Conservation (phyloP, 2,113 vertebrate species). For the Clupea harengus region DNA sequence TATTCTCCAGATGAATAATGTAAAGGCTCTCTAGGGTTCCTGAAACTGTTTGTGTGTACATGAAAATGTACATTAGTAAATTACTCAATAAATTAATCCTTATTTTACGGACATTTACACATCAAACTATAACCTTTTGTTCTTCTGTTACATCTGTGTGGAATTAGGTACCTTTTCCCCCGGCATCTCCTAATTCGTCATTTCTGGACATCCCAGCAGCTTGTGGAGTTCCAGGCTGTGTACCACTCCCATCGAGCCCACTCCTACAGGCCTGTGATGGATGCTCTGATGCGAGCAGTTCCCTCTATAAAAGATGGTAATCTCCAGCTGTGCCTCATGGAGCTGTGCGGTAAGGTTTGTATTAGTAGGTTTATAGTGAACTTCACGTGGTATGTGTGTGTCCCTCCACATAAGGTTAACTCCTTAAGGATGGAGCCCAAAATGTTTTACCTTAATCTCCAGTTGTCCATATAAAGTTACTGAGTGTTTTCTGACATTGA, state of each 20-base stretch:
- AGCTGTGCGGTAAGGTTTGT: slow-evolving; percentile 77
- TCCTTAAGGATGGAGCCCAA: not conserved
- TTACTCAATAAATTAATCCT: too few relatives aligned
- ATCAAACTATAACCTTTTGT: slow-evolving; percentile 11
- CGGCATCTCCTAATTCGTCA: slow-evolving; percentile 85
- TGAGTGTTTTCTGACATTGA: too few relatives aligned
- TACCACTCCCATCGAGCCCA: slow-evolving; percentile 72
- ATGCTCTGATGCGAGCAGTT: slow-evolving; percentile 56
- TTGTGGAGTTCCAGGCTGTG: slow-evolving; percentile 73
- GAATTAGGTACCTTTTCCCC: slow-evolving; percentile 86
- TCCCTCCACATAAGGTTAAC: too few relatives aligned
- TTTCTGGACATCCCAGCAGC: slow-evolving; percentile 87
- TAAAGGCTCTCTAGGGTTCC: too few relatives aligned
- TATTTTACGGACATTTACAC: not conserved
- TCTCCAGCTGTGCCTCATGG: slow-evolving; percentile 65
- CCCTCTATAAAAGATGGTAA: slow-evolving; percentile 56
- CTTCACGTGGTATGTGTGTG: not conserved
- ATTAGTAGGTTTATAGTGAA: not conserved
- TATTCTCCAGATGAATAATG: too few relatives aligned
- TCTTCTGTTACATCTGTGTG: not conserved
- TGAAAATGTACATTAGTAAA: not conserved
- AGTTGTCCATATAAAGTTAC: too few relatives aligned
- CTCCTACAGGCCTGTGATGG: slow-evolving; percentile 66
- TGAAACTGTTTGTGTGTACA: not conserved
- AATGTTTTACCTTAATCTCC: not conserved